Evolutionary conservation across 2,888 invertebrate genomes (phyloP).

Genomic region (Acleris sparsana): DNA sequence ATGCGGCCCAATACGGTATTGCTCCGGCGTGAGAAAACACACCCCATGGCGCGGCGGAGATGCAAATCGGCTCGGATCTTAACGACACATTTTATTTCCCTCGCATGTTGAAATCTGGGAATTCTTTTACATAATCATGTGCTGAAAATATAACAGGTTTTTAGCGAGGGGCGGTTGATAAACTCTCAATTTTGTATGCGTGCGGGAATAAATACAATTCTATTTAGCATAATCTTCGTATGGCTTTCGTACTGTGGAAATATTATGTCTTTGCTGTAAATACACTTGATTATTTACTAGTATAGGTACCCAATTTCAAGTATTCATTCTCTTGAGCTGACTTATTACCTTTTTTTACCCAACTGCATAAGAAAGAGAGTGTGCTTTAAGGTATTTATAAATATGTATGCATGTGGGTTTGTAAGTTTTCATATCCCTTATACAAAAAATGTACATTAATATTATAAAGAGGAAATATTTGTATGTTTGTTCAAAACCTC

Average conservation of each 20-base stretch:
- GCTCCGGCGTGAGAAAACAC: slow-evolving; percentile 61
- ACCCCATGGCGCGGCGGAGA: slow-evolving; percentile 65
- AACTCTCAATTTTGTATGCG: slow-evolving; percentile 67
- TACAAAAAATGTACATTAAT: too few species aligned
- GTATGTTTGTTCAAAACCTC: too few species aligned
- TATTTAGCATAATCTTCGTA: slow-evolving; percentile 76
- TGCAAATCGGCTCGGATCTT: slow-evolving; percentile 77
- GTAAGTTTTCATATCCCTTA: too few species aligned
- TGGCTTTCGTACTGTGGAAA: slow-evolving; percentile 48
- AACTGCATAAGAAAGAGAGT: too few species aligned
- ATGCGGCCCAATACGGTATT: slow-evolving; percentile 39
- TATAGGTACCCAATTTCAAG: too few species aligned
- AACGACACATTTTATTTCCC: slow-evolving; percentile 75
- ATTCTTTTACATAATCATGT: slow-evolving; percentile 83
- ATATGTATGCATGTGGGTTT: too few species aligned
- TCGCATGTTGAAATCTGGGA: slow-evolving; percentile 65
- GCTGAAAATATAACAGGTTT: slow-evolving; percentile 81
- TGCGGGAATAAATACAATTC: slow-evolving; percentile 64
- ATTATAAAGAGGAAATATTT: too few species aligned
- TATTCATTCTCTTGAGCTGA: too few species aligned
- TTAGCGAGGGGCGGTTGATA: slow-evolving; percentile 69
- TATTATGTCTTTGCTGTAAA: neutral
- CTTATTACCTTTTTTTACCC: too few species aligned
- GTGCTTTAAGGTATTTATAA: too few species aligned
- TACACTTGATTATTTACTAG: neutral